A percentile compares a stretch with the other conserved stretches of the same genome.
These are phyloP conservation scores for Stenoptilia bipunctidactyla DNA, from an alignment of 2,888 invertebrate genomes.

Conservation along the genomic window DNA sequence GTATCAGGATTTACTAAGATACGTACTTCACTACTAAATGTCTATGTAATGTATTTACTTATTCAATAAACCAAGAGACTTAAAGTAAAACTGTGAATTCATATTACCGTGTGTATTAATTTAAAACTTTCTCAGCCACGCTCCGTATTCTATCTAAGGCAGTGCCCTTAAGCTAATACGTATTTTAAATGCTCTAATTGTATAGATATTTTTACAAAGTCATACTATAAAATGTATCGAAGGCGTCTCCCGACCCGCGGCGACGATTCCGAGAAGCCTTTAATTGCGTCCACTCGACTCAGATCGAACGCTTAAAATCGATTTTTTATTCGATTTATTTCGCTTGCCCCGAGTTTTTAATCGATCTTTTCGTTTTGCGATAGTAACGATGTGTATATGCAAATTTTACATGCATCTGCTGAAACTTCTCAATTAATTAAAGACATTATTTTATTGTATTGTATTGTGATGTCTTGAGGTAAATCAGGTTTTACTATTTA, in stretches of 20 bases:
- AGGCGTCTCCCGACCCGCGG: slow-evolving; percentile 9
- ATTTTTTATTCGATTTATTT: slow-evolving; percentile 66
- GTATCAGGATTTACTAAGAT: too few relatives aligned
- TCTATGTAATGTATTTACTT: too few relatives aligned
- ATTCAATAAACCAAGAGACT: too few relatives aligned
- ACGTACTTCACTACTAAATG: too few relatives aligned
- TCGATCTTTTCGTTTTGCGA: slow-evolving; percentile 55
- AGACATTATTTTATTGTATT: slow-evolving; percentile 3
- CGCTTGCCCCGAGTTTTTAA: slow-evolving; percentile 51
- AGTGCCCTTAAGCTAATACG: too few relatives aligned
- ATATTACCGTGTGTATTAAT: too few relatives aligned
- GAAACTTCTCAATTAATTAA: slow-evolving; percentile 67
- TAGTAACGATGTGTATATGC: slow-evolving; percentile 62
- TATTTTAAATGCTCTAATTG: neutral
- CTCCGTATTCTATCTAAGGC: too few relatives aligned
- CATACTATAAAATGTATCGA: slow-evolving; percentile 1
- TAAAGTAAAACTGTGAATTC: too few relatives aligned
- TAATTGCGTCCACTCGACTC: slow-evolving; percentile 65
- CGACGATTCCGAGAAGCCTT: slow-evolving; percentile 59
- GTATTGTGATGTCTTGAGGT: too few relatives aligned
- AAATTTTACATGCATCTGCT: slow-evolving; percentile 64
- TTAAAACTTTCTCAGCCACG: neutral
- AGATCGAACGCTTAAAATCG: slow-evolving; percentile 68
- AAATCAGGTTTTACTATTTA: too few relatives aligned
- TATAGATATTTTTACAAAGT: neutral